These are phyloP conservation scores for Pimephales promelas DNA, from an alignment of 2,113 vertebrate species.

Conservation along the genomic window DNA sequence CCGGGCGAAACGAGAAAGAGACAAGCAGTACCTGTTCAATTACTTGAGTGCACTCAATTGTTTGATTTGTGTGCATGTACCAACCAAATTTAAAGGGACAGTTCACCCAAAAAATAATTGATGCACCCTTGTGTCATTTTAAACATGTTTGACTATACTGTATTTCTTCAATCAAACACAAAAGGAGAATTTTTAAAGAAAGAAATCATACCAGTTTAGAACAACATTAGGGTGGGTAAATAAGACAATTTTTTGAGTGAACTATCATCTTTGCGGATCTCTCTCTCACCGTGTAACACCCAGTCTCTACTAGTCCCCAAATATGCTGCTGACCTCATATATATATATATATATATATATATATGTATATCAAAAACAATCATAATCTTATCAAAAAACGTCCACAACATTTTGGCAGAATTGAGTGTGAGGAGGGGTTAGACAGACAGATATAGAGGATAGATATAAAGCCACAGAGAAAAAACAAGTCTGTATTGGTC, in stretches of 20 bases:
- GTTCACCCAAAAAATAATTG: not conserved
- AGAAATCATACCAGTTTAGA: no score
- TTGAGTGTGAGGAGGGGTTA: constrained; percentile 56
- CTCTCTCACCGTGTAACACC: not conserved
- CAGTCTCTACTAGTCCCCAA: constrained; percentile 39
- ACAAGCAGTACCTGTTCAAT: constrained; percentile 36
- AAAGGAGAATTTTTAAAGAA: no score
- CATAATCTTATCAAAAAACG: constrained; percentile 48
- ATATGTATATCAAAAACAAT: constrained; percentile 54
- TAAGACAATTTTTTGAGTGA: not conserved
- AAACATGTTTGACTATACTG: not conserved
- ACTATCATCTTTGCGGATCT: not conserved
- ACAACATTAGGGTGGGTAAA: not conserved
- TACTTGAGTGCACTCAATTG: not conserved
- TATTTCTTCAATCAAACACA: not conserved
- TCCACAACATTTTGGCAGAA: constrained; percentile 70
- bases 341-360: not conserved
- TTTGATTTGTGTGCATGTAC: constrained; percentile 29
- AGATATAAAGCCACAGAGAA: constrained; percentile 57
- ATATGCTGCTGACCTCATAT: constrained; percentile 62
- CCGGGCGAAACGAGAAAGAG: constrained; percentile 66
- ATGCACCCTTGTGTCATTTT: not conserved
- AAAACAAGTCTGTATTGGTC: constrained; percentile 61
- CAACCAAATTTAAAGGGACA: not conserved
- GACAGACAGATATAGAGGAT: constrained; percentile 54